Conservation (phyloP, 2,113 vertebrate genomes). For the Saimiri boliviensis region DNA sequence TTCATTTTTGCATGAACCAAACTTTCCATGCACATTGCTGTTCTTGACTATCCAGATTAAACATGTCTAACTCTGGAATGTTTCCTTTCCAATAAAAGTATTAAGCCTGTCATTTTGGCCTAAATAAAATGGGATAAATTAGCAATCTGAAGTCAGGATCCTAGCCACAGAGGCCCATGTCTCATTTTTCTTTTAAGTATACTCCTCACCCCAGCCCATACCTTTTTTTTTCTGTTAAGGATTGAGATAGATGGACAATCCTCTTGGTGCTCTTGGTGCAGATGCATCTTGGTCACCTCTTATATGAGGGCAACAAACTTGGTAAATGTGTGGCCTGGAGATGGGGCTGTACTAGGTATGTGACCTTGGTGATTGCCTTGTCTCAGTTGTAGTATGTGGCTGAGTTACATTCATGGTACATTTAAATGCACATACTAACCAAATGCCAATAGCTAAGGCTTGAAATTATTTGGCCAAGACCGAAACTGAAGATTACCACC, state of each 20-base stretch:
- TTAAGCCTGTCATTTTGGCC: background rate
- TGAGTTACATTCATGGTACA: background rate
- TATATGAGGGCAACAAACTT: background rate
- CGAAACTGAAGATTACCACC: background rate
- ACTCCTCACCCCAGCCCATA: background rate
- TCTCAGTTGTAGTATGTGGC: background rate
- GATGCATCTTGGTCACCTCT: background rate
- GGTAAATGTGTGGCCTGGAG: background rate
- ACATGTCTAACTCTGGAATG: background rate
- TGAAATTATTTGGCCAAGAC: background rate
- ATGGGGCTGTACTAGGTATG: background rate
- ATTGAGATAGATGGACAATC: background rate
- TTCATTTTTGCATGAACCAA: background rate
- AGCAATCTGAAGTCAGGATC: background rate
- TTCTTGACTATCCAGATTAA: background rate
- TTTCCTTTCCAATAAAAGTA: conserved; percentile 7
- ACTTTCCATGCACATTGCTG: background rate
- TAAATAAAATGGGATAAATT: background rate
- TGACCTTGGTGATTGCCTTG: background rate
- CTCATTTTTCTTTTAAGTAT: background rate
- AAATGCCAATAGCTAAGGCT: background rate
- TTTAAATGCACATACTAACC: background rate
- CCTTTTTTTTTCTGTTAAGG: background rate
- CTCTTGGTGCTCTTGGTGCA: background rate
- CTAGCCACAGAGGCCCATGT: background rate